These are phyloP conservation scores for Apodemia mormo DNA, from an alignment of 2,888 invertebrate species.

Conservation along the genomic window DNA sequence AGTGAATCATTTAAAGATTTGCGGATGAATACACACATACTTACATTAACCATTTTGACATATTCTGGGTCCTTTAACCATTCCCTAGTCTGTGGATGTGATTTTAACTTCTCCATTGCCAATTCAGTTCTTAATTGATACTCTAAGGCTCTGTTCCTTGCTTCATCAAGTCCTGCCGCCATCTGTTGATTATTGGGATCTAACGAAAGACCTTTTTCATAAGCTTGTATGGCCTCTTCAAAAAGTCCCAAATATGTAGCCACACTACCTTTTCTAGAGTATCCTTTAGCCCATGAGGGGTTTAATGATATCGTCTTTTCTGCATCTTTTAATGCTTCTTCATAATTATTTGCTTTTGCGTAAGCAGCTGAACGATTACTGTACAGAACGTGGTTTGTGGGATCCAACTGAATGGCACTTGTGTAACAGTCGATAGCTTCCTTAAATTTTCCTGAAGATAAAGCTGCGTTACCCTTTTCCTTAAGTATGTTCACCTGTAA, in stretches of 20 bases:
- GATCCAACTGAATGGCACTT: conserved; percentile 90
- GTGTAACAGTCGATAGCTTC: conserved; percentile 91
- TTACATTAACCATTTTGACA: conserved; percentile 81
- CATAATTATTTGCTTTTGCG: conserved; percentile 89
- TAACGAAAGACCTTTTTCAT: conserved; percentile 84
- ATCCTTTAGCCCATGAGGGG: conserved; percentile 93
- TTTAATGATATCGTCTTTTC: conserved; percentile 90
- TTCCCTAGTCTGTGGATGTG: conserved; percentile 86
- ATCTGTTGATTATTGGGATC: conserved; percentile 89
- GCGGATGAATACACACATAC: conserved; percentile 23
- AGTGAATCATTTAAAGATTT: background rate
- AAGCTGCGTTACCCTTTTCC: conserved; percentile 92
- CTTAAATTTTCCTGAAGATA: conserved; percentile 88
- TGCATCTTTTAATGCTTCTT: conserved; percentile 91
- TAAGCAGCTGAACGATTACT: conserved; percentile 96
- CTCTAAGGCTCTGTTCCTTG: conserved; percentile 59
- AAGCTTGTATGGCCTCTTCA: conserved; percentile 89
- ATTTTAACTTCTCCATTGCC: conserved; percentile 82
- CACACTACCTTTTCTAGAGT: conserved; percentile 94
- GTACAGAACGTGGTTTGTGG: conserved; percentile 92
- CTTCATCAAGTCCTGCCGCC: conserved; percentile 85
- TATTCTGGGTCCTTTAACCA: conserved; percentile 89
- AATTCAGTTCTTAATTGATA: conserved; percentile 47
- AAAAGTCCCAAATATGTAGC: conserved; percentile 87
- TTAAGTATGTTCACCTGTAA: conserved; percentile 90